Percentiles rank a stretch among this genome's conserved stretches.
These are phyloP conservation scores for Erythrolamprus reginae DNA, from an alignment of 2,113 vertebrate genomes.

Conservation along the genomic window DNA sequence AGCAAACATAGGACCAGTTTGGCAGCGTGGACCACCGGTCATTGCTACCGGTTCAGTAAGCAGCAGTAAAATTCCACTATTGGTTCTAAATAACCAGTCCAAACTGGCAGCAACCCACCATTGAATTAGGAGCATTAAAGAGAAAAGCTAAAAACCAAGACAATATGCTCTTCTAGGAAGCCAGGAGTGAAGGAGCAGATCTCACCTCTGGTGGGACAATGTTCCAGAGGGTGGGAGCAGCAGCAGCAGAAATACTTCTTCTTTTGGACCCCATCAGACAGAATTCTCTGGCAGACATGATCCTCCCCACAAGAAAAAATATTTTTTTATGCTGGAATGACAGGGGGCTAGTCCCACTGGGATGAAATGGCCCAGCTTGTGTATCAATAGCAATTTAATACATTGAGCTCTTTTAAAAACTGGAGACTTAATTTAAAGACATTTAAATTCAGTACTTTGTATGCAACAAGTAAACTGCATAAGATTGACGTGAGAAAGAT, in stretches of 20 bases:
- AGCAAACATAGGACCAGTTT: no score
- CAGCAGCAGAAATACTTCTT: neutral
- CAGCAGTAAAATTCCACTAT: no score
- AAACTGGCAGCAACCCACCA: no score
- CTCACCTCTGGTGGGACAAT: neutral
- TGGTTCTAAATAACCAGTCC: no score
- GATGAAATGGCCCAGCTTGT: neutral
- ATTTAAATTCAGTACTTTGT: neutral
- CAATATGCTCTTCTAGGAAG: neutral
- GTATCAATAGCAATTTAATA: neutral
- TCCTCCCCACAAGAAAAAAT: neutral
- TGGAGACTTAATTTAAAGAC: neutral
- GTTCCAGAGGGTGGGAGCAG: neutral
- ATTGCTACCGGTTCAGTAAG: no score
- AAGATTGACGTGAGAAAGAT: neutral
- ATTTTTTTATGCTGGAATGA: neutral
- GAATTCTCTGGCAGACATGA: neutral
- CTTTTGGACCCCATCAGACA: neutral
- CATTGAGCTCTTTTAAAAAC: neutral
- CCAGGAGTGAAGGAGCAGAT: neutral
- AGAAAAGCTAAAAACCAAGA: neutral
- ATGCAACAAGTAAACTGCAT: neutral
- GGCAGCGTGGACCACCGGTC: no score
- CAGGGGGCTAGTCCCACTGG: neutral
- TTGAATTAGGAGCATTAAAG: neutral